Evolutionary conservation across 2,797 vertebrate genomes (phyloP).

Genomic region (Poeciliopsis infans): DNA sequence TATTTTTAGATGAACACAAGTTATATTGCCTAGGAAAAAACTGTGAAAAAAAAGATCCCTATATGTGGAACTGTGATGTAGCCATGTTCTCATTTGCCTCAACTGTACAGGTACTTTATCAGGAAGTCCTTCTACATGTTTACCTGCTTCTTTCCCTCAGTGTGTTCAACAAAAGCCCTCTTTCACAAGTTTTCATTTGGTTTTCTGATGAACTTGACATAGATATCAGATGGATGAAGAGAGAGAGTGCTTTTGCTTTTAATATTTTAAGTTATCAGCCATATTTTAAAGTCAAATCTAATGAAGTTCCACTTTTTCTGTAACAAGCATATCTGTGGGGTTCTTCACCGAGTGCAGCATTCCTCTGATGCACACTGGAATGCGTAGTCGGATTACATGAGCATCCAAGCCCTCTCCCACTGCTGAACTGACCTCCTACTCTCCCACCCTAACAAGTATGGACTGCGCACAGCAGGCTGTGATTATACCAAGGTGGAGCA

Average conservation of each 20-base stretch:
- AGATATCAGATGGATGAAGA: background rate
- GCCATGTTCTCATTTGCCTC: background rate
- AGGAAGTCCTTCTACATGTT: background rate
- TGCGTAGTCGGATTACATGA: constrained; percentile 66
- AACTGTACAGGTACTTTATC: background rate
- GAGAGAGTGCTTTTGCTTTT: background rate
- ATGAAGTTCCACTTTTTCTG: constrained; percentile 6
- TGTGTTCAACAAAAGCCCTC: background rate
- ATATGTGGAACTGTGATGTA: background rate
- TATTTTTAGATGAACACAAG: background rate
- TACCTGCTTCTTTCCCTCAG: background rate
- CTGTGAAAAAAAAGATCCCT: background rate
- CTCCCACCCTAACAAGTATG: constrained; percentile 43
- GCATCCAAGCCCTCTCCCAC: constrained; percentile 61
- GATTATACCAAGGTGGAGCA: constrained; percentile 49
- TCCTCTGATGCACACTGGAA: constrained; percentile 64
- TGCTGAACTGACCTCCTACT: constrained; percentile 44
- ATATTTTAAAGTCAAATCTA: background rate
- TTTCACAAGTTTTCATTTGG: background rate
- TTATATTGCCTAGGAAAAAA: background rate
- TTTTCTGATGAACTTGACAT: background rate
- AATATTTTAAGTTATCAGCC: background rate
- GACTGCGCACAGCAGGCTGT: constrained; percentile 31
- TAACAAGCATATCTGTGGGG: constrained; percentile 26
- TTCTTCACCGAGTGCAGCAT: constrained; percentile 54